These are phyloP conservation scores for Sapayoa aenigma DNA, from an alignment of 2,113 vertebrate species.

Conservation along the genomic window DNA sequence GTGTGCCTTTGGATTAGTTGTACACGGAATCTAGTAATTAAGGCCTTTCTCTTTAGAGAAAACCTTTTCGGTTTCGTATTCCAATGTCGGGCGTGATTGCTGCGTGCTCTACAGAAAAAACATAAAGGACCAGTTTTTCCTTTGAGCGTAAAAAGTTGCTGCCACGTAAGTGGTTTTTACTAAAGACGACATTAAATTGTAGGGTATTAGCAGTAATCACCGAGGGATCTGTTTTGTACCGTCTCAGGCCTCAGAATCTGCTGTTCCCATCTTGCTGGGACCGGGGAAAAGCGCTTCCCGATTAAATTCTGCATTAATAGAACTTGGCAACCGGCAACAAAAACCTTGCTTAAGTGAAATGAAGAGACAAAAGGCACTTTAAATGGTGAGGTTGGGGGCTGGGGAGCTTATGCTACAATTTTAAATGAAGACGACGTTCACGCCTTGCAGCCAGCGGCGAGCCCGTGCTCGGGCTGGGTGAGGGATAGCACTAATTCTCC, in stretches of 20 bases:
- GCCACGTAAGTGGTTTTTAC: neutral
- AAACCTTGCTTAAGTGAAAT: constrained; percentile 67
- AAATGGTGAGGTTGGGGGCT: constrained; percentile 9
- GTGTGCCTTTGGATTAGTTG: constrained; percentile 59
- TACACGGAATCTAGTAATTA: constrained; percentile 50
- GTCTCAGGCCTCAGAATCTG: constrained; percentile 35
- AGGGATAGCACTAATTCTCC: constrained; percentile 23
- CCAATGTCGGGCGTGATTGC: constrained; percentile 24
- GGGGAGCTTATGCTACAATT: constrained; percentile 43
- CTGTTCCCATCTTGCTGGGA: constrained; percentile 36
- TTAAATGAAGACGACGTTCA: constrained; percentile 52
- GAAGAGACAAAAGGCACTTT: constrained; percentile 71
- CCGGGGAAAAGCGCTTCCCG: constrained; percentile 23
- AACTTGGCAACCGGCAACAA: constrained; percentile 68
- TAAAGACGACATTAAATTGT: constrained; percentile 2
- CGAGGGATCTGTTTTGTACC: constrained; percentile 1
- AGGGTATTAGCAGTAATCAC: constrained; percentile 8
- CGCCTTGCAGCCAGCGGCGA: neutral
- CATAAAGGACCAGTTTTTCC: neutral
- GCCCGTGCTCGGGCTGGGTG: neutral
- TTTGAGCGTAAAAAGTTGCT: constrained; percentile 9
- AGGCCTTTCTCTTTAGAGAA: constrained; percentile 48
- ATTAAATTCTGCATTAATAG: constrained; percentile 65
- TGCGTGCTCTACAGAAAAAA: neutral
- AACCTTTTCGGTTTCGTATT: constrained; percentile 51